Conservation (phyloP, 2,888 invertebrate species). For the Eupithecia exiguata region DNA sequence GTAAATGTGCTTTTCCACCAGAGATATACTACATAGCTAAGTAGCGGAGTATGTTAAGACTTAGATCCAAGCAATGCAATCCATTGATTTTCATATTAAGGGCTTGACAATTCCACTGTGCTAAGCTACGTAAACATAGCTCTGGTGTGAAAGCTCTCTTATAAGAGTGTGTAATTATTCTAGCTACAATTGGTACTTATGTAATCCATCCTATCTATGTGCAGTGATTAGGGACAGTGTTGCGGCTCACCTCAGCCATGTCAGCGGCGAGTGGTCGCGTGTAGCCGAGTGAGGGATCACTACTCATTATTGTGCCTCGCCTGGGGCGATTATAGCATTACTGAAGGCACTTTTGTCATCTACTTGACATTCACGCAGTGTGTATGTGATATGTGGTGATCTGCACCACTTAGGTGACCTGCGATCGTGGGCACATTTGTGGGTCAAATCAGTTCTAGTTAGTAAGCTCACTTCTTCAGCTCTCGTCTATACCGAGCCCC, state of each 20-base stretch:
- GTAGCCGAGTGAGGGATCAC: conserved; percentile 6
- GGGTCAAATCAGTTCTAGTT: not conserved
- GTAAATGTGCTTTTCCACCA: not conserved
- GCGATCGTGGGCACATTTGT: not conserved
- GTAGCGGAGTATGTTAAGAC: too few species aligned
- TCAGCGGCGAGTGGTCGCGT: conserved; percentile 24
- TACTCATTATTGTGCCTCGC: conserved; percentile 22
- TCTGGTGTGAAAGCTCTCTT: not conserved
- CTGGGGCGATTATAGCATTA: conserved; percentile 15
- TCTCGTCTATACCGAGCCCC: not conserved
- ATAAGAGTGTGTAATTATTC: not conserved
- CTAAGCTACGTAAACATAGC: not conserved
- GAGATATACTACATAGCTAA: too few species aligned
- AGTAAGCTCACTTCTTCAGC: not conserved
- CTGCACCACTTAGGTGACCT: too few species aligned
- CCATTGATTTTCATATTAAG: not conserved
- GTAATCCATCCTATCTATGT: conserved; percentile 2
- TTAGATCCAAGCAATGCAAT: not conserved
- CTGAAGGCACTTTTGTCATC: conserved; percentile 19
- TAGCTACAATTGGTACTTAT: not conserved
- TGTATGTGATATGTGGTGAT: too few species aligned
- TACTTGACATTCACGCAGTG: not conserved
- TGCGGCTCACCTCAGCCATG: conserved; percentile 20
- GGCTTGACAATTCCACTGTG: too few species aligned
- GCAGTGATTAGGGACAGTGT: conserved; percentile 9